phyloP scores from a whole-genome alignment of 2,888 invertebrate genomes.

The Xanthia icteritia region DNA sequence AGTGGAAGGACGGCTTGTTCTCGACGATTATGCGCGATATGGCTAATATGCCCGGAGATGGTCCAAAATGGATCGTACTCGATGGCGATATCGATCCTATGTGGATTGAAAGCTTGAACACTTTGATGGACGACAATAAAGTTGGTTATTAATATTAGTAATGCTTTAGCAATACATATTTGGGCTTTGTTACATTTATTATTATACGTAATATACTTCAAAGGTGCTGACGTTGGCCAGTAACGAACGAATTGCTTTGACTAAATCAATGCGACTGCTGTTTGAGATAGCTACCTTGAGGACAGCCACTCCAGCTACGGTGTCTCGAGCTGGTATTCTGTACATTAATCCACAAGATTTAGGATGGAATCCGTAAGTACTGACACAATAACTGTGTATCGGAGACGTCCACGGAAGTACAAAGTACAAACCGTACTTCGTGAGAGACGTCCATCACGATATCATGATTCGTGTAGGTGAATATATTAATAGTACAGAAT shows the following conservation, averaged over 20 bases:
- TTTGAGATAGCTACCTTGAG: slow-evolving; percentile 97
- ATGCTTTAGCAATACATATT: not conserved
- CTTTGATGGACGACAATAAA: slow-evolving; percentile 99
- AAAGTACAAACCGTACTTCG: not conserved
- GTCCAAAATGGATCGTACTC: slow-evolving; percentile 98
- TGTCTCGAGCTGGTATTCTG: slow-evolving; percentile 97
- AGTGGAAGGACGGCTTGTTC: slow-evolving; percentile 98
- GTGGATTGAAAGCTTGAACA: slow-evolving; percentile 99
- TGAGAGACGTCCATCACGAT: not conserved
- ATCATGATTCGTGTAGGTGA: not conserved
- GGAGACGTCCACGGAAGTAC: not conserved
- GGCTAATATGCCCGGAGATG: slow-evolving; percentile 96
- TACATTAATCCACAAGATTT: slow-evolving; percentile 98
- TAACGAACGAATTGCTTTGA: slow-evolving; percentile 98
- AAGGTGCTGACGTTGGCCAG: slow-evolving; percentile 97
- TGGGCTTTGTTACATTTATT: slow-evolving; percentile 2
- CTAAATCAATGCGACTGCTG: slow-evolving; percentile 96
- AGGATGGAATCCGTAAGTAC: slow-evolving; percentile 97
- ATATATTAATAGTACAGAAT: not conserved
- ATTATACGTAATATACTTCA: not conserved
- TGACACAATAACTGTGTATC: not conserved
- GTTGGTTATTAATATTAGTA: slow-evolving; percentile 80
- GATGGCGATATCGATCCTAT: slow-evolving; percentile 99
- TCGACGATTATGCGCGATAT: slow-evolving; percentile 98
- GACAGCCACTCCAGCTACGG: slow-evolving; percentile 98